A percentile compares a stretch with the other conserved stretches of the same genome.
Evolutionary conservation across 37 sponge, comb jelly and placozoan species (phyloP).

Genomic region (Aphrocallistes beatrix): DNA sequence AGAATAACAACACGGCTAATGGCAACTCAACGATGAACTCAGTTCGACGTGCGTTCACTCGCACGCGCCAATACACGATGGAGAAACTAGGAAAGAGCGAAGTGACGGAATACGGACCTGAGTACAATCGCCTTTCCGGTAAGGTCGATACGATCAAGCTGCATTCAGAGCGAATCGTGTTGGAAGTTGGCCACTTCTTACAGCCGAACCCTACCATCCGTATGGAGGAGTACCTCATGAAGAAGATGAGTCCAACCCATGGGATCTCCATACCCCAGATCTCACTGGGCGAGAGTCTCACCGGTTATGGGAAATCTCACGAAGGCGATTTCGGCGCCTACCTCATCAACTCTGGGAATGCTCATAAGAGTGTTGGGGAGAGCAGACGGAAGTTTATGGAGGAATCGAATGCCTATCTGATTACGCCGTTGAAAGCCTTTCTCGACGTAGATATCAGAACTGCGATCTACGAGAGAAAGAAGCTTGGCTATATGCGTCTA

Average conservation of each 20-base stretch:
- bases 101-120: constrained; percentile 6
- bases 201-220: background rate
- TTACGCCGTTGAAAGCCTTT: background rate
- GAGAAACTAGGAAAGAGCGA: constrained; percentile 5
- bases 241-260: background rate
- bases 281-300: background rate
- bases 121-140: background rate
- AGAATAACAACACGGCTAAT: background rate
- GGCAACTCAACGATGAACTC: background rate
- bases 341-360: background rate
- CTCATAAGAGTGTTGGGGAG: background rate
- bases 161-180: background rate
- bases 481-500: background rate
- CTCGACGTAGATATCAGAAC: background rate
- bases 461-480: background rate
- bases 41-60: background rate
- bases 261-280: background rate
- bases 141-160: background rate
- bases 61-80: constrained; percentile 4
- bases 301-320: background rate
- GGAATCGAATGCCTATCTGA: background rate
- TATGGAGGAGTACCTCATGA: background rate
- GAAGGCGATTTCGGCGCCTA: background rate
- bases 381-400: background rate
- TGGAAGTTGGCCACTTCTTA: background rate